Percentiles rank a stretch among this genome's conserved stretches.
phyloP scores from a whole-genome alignment of 35 echinoderm and acorn worm species.

The Eucidaris tribuloides region DNA sequence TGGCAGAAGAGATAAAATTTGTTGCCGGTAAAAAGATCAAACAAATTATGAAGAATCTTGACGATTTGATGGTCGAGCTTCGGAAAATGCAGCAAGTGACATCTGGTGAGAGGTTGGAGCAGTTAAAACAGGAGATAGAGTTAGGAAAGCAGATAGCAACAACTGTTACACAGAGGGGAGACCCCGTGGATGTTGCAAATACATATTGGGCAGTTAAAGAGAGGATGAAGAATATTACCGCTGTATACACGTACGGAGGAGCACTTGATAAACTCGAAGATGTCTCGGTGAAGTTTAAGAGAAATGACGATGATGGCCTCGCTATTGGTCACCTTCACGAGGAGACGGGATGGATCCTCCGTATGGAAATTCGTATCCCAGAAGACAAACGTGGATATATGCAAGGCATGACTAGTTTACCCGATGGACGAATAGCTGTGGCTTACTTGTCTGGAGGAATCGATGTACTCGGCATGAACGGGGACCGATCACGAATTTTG shows the following conservation, averaged over 20 bases:
- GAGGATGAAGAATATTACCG: neutral
- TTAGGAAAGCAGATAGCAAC: neutral
- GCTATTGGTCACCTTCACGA: neutral
- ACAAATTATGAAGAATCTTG: neutral
- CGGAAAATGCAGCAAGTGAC: neutral
- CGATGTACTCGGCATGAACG: neutral
- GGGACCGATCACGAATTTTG: neutral
- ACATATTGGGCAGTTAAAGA: neutral
- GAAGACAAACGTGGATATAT: neutral
- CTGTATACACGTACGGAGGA: neutral
- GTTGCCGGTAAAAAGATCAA: neutral
- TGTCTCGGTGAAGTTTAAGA: neutral
- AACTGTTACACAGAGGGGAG: neutral
- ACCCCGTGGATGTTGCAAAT: neutral
- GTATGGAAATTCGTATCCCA: neutral
- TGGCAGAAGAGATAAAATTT: neutral
- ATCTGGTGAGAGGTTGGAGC: neutral
- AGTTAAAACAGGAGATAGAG: neutral
- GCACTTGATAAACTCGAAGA: neutral
- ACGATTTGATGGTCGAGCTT: neutral
- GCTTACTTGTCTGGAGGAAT: neutral
- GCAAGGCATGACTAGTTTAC: neutral
- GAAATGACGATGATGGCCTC: neutral
- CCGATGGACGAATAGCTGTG: neutral
- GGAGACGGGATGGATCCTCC: slow-evolving; percentile 1